Base-by-base conservation (phyloP, 1,140 invertebrate genomes). In the Sinella curviseta region DNA sequence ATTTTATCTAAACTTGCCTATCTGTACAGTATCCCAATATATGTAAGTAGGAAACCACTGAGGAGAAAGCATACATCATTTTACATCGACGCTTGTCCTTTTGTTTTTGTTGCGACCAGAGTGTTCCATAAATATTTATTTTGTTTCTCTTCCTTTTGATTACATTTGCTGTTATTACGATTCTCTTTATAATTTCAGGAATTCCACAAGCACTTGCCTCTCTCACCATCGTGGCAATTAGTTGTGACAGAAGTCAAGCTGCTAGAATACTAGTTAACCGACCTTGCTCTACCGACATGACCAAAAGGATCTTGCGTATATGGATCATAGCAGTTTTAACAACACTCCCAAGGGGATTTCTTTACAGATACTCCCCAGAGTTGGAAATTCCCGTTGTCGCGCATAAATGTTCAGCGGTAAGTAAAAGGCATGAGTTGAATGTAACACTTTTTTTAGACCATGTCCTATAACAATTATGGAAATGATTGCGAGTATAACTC, bases 181-280 rank as follows among this genome's bases (percentile, higher is more conserved):
- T n/a, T n/a, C n/a, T 48, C 39, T 60, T 60, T 60, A 60, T 60
- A n/a, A n/a, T 48, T 3, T 4, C 65, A 70, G 65, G 65, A 70
- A 70, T 70, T 31, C 65, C 65, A 31, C 65, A 70, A 70, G 65
- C 65, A 12, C 65, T 70, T 8, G 65, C 65, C 14, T 70, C 65
- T 8, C 65, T 70, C 28, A 70, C 65, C 1, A 70, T 70, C 31
- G 65, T 70, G 1, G 65, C 65, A 70, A 70, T 70, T 33, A 70
- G 65, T 70, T 70, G 65, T 24, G 65, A 70, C 65, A 70, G 65
- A 33, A 70, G 65, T 33, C 65, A 70, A 14, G 65, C 65, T n/a
- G 65, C 65, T 1, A 30, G 65, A 33, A 70, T 70, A 8, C 8
- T 70, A 12, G 65, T 70, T 2, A 70, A 30, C 8, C 65, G 65